Base-by-base conservation (phyloP, 2,797 vertebrate genomes). In the Coracias cyanogaster region DNA sequence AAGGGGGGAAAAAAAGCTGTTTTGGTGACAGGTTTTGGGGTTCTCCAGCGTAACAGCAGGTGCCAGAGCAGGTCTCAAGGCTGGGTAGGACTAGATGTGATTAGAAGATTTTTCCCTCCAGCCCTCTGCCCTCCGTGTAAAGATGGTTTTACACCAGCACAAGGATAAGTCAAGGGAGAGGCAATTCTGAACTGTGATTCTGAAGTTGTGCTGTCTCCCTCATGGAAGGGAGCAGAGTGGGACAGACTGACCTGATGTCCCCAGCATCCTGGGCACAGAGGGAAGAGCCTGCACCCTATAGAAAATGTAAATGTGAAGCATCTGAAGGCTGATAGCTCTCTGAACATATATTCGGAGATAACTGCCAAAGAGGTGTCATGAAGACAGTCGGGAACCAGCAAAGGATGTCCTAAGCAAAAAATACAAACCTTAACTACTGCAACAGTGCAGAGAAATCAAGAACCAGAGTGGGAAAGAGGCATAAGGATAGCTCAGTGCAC, bases 251-350 rank as follows among this genome's bases (percentile, higher is more conserved):
- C 4, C 54, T 55, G 49, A 22, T 12, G 9, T 31, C 24, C 28
- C 22, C 0, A 0, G 8, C 20, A 76, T 19, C n/a, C 66, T 1
- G 0, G 3, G 21, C 26, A 39, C 33, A 19, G 24, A 37, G 22
- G 24, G 15, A 67, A 78, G 35, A 62, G 10, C 8, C 26, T 58
- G 8, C 12, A 37, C 25, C 43, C 31, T 71, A 17, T 51, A 74
- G 21, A 19, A 37, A 35, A 48, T 6, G 3, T 16, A 35, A 58
- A 33, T 13, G 5, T 55, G 65, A 55, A 77, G 29, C 54, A 43
- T 10, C 20, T 80, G 69, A 80, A 88, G 62, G 29, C 35, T 64
- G 45, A 35, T 41, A 82, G 43, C 52, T 46, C 60, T 72, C 62
- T 61, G 46, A 73, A 66, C 22, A 39, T 3, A 4, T 9, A 22